phyloP scores from a whole-genome alignment of 1,140 invertebrate species.

The Nasonia vitripennis region DNA sequence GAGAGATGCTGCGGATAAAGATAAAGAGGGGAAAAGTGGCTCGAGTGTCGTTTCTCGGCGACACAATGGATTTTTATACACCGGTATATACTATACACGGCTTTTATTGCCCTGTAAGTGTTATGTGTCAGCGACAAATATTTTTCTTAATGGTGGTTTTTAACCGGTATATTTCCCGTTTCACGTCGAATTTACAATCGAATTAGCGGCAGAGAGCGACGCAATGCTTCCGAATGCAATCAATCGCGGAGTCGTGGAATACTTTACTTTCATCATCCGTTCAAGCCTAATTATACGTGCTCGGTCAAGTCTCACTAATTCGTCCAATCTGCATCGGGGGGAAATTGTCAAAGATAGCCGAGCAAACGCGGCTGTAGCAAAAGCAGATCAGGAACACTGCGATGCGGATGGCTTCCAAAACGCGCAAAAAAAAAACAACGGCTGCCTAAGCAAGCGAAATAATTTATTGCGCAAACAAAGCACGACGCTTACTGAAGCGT shows the following conservation, averaged over 20 bases:
- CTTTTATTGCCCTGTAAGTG: constrained; percentile 46
- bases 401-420: background rate
- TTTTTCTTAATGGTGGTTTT: background rate
- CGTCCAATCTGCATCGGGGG: background rate
- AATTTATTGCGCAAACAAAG: constrained; percentile 55
- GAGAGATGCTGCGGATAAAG: background rate
- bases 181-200: too few relatives aligned
- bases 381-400: background rate
- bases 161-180: too few relatives aligned
- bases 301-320: background rate
- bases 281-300: background rate
- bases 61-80: constrained; percentile 62
- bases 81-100: constrained; percentile 21
- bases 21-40: constrained; percentile 47
- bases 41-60: constrained; percentile 56
- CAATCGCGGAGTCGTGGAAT: too few relatives aligned
- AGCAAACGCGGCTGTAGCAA: constrained; percentile 14
- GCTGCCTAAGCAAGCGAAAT: constrained; percentile 44
- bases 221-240: background rate
- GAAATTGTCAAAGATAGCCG: constrained; percentile 30
- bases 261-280: background rate
- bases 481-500: constrained; percentile 40
- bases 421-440: constrained; percentile 28
- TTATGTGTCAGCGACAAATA: constrained; percentile 9
- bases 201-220: background rate